Evolutionary conservation across 1,140 invertebrate genomes (phyloP), one percentile per base, ranked within the genome.

Genomic region (Penaeus vannamei): DNA sequence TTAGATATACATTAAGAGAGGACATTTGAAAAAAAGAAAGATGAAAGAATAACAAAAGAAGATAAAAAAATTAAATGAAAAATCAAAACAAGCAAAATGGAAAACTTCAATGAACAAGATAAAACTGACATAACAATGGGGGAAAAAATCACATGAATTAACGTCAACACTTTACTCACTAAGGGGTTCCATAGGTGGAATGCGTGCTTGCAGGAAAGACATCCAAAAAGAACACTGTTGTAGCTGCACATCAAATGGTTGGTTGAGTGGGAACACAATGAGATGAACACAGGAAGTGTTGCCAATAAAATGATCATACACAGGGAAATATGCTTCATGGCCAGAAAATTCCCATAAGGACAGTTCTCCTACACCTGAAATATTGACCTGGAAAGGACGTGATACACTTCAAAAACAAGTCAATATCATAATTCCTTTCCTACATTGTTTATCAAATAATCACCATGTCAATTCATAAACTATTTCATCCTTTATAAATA

Each of bases 341-440:
- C 97, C 96, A 42, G 96, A 96, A 92, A 97, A 96, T 92, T 97
- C 96, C 96, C 96, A 97, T 59, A 97, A 94, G 61, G 95, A 95
- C 36, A 96, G 92, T 86, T 96, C 95, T 53, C 96, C 95, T 17
- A 90, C 90, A 60, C 90, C 90, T 60, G 95, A 93, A 76, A 94
- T 92, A 85, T 93, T 93, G 92, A 93, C 94, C 95, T 95, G 92
- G 36, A 93, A 93, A 91, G 89, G 83, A 81, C 72, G 20, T 64
- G 29, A 79, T 32, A 42, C 20, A 83, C 26, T 88, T 36, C 29
- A 87, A 66, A 23, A 42, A 26, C 77, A 32, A 26, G 76, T 19
- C 10, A 64, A 46, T n/a, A 79, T 53, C 53, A 12, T 53, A 53
- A 53, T 53, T 53, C 14, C 12, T 17, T 53, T 17, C 17, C 17